These are phyloP conservation scores for Myotis yumanensis DNA, from an alignment of 2,113 vertebrate species.

Conservation along the genomic window DNA sequence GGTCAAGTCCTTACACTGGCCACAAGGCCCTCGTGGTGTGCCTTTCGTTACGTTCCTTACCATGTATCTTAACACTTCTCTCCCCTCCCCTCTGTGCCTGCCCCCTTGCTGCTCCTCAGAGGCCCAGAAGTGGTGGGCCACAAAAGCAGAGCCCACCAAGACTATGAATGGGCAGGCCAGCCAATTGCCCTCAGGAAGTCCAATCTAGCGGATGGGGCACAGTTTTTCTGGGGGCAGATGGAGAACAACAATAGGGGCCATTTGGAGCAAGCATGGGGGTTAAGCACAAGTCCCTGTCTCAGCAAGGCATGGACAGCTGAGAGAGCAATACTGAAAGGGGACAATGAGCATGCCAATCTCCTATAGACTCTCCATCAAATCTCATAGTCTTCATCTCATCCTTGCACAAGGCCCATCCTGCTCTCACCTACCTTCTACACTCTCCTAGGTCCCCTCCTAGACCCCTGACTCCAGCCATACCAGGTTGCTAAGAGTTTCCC, in stretches of 20 bases:
- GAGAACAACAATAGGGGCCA: neutral
- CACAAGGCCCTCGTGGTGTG: accelerated
- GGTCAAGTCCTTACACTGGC: neutral
- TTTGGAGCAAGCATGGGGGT: neutral
- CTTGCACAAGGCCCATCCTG: neutral
- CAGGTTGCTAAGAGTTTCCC: neutral
- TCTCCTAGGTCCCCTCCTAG: neutral
- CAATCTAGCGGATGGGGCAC: neutral
- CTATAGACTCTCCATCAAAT: neutral
- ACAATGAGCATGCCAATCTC: accelerated
- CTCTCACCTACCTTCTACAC: neutral
- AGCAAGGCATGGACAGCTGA: neutral
- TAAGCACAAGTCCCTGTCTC: neutral
- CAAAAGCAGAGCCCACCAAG: neutral
- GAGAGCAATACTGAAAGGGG: neutral
- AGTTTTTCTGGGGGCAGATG: neutral
- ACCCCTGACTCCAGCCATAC: neutral
- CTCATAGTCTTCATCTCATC: neutral
- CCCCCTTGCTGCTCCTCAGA: neutral
- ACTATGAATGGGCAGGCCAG: neutral
- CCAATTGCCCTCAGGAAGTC: neutral
- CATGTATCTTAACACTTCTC: neutral
- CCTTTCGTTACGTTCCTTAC: neutral
- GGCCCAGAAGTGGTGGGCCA: neutral
- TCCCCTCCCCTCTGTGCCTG: neutral